A percentile compares a stretch with the other conserved stretches of the same genome.
Conservation (phyloP, 2,113 vertebrate species). For the Neodon shergylaensis region DNA sequence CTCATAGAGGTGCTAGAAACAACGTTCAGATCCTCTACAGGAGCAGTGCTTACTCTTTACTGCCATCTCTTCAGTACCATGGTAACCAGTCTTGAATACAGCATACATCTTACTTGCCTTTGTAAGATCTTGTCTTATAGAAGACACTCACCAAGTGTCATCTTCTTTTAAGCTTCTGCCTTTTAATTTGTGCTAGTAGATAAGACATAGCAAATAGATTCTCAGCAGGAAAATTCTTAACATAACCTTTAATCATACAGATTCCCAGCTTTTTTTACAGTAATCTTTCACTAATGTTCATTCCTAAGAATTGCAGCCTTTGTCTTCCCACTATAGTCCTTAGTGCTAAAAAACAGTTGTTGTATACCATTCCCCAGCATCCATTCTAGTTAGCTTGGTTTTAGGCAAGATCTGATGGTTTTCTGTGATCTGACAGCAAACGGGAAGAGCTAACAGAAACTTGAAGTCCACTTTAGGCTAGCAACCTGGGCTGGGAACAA, state of each 20-base stretch:
- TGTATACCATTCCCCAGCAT: accelerated
- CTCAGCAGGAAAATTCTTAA: neutral
- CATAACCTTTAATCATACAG: neutral
- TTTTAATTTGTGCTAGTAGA: neutral
- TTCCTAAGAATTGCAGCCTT: neutral
- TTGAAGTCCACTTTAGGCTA: neutral
- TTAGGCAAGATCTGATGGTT: neutral
- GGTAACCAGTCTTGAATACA: neutral
- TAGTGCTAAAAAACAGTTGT: neutral
- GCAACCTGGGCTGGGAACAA: neutral
- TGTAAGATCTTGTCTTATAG: neutral
- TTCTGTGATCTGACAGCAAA: neutral
- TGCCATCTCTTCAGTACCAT: neutral
- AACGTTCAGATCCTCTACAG: neutral
- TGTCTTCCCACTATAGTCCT: neutral
- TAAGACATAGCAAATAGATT: neutral
- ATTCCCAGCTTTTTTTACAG: neutral
- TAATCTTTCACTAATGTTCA: neutral
- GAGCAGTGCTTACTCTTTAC: neutral
- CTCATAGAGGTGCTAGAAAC: neutral
- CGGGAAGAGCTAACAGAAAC: neutral
- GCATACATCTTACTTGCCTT: neutral
- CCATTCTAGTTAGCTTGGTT: neutral
- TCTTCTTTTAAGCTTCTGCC: neutral
- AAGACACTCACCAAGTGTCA: neutral